Conservation (phyloP, 2,113 vertebrate species). For the Sminthopsis crassicaudata region DNA sequence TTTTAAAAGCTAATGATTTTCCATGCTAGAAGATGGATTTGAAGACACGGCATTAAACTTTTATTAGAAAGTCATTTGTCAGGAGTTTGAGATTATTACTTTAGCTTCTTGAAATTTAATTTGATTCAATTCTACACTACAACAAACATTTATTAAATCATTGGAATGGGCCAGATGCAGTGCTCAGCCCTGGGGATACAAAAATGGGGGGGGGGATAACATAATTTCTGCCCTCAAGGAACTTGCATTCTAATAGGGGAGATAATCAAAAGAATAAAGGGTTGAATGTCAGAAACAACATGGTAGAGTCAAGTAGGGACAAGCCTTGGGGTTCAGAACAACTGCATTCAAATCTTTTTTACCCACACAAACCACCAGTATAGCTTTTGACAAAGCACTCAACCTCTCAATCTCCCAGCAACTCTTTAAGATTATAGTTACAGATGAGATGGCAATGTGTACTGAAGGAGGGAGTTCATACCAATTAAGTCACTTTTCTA, state of each 20-base stretch:
- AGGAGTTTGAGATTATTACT: constrained; percentile 51
- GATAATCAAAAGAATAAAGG: neutral
- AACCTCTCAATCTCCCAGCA: neutral
- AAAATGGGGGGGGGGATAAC: neutral
- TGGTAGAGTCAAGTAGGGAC: neutral
- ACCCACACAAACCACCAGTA: neutral
- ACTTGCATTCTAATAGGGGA: neutral
- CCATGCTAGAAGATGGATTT: constrained; percentile 11
- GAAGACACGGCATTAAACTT: constrained; percentile 58
- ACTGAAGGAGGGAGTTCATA: neutral
- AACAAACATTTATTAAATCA: neutral
- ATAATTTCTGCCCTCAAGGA: neutral
- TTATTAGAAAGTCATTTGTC: constrained; percentile 61
- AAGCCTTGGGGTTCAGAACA: neutral
- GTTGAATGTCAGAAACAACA: neutral
- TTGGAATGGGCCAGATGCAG: neutral
- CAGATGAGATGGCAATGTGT: neutral
- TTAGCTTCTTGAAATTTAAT: constrained; percentile 69
- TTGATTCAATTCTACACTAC: constrained; percentile 45
- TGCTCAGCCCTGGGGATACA: neutral
- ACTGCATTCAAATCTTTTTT: neutral
- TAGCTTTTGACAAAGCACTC: neutral
- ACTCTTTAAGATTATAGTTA: neutral
- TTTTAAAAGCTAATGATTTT: constrained; percentile 75
- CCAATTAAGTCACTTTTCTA: too few relatives aligned